phyloP scores from a whole-genome alignment of 2,888 invertebrate genomes.

The Drosophila lacicola region DNA sequence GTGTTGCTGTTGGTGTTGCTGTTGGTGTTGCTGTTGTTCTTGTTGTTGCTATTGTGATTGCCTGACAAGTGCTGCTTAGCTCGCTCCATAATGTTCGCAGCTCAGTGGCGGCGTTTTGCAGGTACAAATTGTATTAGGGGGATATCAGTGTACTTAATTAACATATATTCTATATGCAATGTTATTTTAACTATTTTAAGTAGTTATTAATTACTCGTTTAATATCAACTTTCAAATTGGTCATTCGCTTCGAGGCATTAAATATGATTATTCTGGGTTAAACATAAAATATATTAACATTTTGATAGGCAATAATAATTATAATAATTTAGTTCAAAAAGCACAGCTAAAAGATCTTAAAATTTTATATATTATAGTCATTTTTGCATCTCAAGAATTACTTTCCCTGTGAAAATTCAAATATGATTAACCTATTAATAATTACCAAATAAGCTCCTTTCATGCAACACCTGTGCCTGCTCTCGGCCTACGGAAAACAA shows the following conservation, averaged over 20 bases:
- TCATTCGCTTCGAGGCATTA: too few relatives aligned
- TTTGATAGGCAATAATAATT: too few relatives aligned
- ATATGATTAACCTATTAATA: too few relatives aligned
- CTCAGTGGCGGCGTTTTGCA: slow-evolving; percentile 16
- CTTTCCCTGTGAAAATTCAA: too few relatives aligned
- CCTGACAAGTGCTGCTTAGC: slow-evolving; percentile 44
- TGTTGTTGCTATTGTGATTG: slow-evolving; percentile 13
- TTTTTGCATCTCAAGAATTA: too few relatives aligned
- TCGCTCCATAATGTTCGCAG: not conserved
- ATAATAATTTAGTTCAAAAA: too few relatives aligned
- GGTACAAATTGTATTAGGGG: not conserved
- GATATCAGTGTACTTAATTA: not conserved
- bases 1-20: slow-evolving; percentile 32
- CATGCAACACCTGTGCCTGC: not conserved
- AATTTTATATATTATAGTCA: too few relatives aligned
- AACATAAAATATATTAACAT: too few relatives aligned
- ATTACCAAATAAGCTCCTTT: not conserved
- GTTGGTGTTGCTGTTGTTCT: slow-evolving; percentile 25
- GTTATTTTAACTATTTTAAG: not conserved
- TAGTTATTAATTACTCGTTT: not conserved
- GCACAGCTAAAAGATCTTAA: too few relatives aligned
- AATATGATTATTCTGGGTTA: too few relatives aligned
- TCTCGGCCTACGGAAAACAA: slow-evolving; percentile 6
- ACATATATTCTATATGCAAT: not conserved
- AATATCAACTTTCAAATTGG: not conserved